Conservation (phyloP, 1,140 invertebrate genomes). For the Hirudo medicinalis region DNA sequence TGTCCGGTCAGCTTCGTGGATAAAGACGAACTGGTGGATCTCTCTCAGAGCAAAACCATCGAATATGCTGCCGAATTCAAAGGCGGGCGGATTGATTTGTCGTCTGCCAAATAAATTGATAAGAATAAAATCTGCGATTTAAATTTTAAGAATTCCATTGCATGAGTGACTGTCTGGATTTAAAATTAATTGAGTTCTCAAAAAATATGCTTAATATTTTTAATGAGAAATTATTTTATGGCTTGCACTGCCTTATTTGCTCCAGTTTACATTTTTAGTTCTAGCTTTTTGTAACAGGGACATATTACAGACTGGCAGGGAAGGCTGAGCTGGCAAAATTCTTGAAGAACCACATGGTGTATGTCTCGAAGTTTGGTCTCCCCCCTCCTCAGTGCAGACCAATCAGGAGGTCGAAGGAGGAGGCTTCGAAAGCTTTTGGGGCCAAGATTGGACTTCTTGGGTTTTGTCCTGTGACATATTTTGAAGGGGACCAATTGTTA, state of each 20-base stretch:
- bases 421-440: conserved; percentile 23
- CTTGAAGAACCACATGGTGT: conserved; percentile 36
- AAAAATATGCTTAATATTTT: too few relatives aligned
- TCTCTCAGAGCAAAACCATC: conserved; percentile 30
- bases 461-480: conserved; percentile 41
- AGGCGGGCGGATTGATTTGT: conserved; percentile 29
- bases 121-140: too few relatives aligned
- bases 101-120: neutral
- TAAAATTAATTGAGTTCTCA: too few relatives aligned
- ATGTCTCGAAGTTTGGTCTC: conserved; percentile 37
- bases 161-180: neutral
- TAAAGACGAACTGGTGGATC: conserved; percentile 38
- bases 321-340: conserved; percentile 35
- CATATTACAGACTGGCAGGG: conserved; percentile 39
- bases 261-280: too few relatives aligned
- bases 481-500: conserved; percentile 37
- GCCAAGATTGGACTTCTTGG: conserved; percentile 33
- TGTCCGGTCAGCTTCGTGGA: conserved; percentile 40
- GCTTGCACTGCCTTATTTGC: too few relatives aligned
- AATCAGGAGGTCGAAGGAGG: conserved; percentile 30
- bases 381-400: conserved; percentile 29
- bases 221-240: too few relatives aligned
- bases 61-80: conserved; percentile 39
- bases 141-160: too few relatives aligned
- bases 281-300: conserved; percentile 11